Conservation (phyloP, 2,888 invertebrate genomes). For the Notodonta ziczac region DNA sequence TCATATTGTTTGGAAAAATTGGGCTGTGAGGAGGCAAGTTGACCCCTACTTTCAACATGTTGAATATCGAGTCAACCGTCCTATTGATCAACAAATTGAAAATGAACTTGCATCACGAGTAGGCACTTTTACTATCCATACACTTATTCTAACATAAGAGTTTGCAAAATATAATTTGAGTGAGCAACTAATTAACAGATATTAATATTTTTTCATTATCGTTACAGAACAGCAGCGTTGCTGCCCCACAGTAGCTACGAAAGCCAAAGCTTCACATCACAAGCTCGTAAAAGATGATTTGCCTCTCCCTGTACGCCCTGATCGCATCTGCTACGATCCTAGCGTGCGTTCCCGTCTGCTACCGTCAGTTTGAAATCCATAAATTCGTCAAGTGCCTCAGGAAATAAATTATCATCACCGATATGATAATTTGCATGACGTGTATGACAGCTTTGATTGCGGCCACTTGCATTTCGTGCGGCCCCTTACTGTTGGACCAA, state of each 20-base stretch:
- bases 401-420: constrained; percentile 41
- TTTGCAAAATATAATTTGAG: too few species aligned
- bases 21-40: too few species aligned
- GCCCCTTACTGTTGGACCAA: constrained; percentile 54
- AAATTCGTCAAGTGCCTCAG: constrained; percentile 64
- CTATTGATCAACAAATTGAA: too few species aligned
- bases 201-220: background rate
- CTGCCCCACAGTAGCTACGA: background rate
- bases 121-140: too few species aligned
- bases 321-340: constrained; percentile 70
- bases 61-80: too few species aligned
- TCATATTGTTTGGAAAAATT: too few species aligned
- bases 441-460: constrained; percentile 55
- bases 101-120: too few species aligned
- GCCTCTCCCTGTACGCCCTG: constrained; percentile 71
- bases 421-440: constrained; percentile 63
- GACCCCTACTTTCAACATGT: too few species aligned
- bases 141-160: too few species aligned
- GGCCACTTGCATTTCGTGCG: constrained; percentile 55
- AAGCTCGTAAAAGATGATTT: constrained; percentile 66
- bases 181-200: too few species aligned
- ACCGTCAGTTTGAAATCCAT: constrained; percentile 58
- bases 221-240: background rate
- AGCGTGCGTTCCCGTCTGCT: constrained; percentile 73
- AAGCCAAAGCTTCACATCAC: constrained; percentile 7